Conservation (phyloP, 2,113 vertebrate genomes). For the Tringa solitaria region DNA sequence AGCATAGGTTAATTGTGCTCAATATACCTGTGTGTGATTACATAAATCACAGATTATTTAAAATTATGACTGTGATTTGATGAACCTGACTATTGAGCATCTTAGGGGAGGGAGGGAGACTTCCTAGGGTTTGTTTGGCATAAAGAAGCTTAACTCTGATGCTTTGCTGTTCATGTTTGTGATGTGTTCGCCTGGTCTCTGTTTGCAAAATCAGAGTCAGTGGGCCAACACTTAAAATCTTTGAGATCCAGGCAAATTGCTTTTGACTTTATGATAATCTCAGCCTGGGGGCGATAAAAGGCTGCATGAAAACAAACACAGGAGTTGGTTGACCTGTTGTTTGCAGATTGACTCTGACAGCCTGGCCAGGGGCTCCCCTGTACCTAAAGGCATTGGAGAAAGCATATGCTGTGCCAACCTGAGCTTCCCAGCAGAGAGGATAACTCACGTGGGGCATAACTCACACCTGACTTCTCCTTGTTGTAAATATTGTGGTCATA, state of each 20-base stretch:
- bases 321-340: background rate
- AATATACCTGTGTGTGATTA: background rate
- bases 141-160: background rate
- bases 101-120: background rate
- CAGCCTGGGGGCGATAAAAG: background rate
- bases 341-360: background rate
- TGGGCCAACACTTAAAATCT: background rate
- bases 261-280: background rate
- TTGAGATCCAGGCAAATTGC: background rate
- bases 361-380: background rate
- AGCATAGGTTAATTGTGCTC: slow-evolving; percentile 11
- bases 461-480: background rate
- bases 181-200: background rate
- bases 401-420: background rate
- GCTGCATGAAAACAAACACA: background rate
- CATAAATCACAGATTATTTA: background rate
- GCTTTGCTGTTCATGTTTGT: background rate
- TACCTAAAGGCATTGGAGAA: background rate
- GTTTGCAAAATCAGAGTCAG: background rate
- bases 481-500: background rate
- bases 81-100: background rate
- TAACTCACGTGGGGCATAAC: background rate
- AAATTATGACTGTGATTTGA: background rate
- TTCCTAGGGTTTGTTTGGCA: background rate
- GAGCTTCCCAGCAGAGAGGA: background rate